phyloP scores from a whole-genome alignment of 2,113 vertebrate species.

The Ceyx cyanopectus region DNA sequence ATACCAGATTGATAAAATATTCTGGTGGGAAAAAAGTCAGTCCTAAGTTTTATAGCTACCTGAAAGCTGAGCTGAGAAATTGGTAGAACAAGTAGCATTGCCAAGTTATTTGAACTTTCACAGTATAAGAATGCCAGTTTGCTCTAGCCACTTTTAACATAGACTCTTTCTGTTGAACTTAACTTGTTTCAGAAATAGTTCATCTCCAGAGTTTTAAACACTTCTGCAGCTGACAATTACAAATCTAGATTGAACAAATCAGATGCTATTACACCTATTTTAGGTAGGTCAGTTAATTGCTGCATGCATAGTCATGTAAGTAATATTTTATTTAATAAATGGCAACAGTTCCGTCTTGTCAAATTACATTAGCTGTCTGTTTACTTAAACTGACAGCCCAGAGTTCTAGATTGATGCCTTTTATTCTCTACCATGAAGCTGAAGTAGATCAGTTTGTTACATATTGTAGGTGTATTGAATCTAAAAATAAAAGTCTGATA shows the following conservation, averaged over 20 bases:
- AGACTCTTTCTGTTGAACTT: slow-evolving; percentile 50
- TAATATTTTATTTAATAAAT: slow-evolving; percentile 58
- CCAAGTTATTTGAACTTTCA: slow-evolving; percentile 77
- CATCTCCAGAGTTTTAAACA: slow-evolving; percentile 60
- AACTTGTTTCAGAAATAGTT: slow-evolving; percentile 72
- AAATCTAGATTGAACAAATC: slow-evolving; percentile 54
- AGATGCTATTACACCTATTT: slow-evolving; percentile 46
- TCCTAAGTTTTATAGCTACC: background rate
- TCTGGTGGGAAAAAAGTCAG: background rate
- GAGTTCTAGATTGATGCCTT: slow-evolving; percentile 75
- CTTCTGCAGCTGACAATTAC: slow-evolving; percentile 59
- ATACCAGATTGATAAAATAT: background rate
- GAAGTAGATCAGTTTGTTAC: slow-evolving; percentile 78
- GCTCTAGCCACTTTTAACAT: slow-evolving; percentile 58
- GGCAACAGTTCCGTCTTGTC: slow-evolving; percentile 83
- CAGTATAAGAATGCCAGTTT: slow-evolving; percentile 77
- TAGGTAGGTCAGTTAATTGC: slow-evolving; percentile 42
- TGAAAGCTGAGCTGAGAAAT: background rate
- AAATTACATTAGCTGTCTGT: slow-evolving; percentile 73
- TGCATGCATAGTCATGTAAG: slow-evolving; percentile 60
- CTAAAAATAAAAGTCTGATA: slow-evolving; percentile 84
- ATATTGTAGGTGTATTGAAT: slow-evolving; percentile 75
- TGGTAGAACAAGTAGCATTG: background rate
- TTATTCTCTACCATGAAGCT: slow-evolving; percentile 75
- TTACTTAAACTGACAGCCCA: slow-evolving; percentile 78